Percentiles rank a stretch among this genome's conserved stretches.
Evolutionary conservation across 64 coral and sea anemone genomes (phyloP).

Genomic region (Montipora efflorescens): DNA sequence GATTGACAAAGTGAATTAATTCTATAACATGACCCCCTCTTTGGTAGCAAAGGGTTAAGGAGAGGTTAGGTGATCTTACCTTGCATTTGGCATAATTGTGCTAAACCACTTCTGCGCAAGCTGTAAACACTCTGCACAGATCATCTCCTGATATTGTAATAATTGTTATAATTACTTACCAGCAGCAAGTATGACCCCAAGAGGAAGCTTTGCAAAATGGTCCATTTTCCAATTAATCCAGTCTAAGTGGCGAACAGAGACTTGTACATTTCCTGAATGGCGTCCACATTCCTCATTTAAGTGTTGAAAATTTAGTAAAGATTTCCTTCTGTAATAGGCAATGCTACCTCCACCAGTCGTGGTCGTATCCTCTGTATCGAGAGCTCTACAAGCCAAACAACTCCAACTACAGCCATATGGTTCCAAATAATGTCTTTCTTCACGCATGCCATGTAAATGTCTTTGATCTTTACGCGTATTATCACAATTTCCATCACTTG

Average conservation of each 20-base stretch:
- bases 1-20: too few relatives aligned
- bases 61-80: too few relatives aligned
- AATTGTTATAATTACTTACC: slow-evolving; percentile 1
- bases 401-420: neutral
- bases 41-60: too few relatives aligned
- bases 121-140: too few relatives aligned
- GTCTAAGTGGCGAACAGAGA: slow-evolving; percentile 40
- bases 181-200: slow-evolving; percentile 56
- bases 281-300: slow-evolving; percentile 5
- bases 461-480: neutral
- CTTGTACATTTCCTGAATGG: neutral
- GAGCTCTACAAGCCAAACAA: neutral
- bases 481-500: neutral
- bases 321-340: neutral
- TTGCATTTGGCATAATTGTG: too few relatives aligned
- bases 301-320: neutral
- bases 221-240: slow-evolving; percentile 18
- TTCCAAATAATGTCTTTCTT: neutral
- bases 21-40: too few relatives aligned
- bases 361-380: neutral
- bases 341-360: neutral
- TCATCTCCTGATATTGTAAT: too few relatives aligned
- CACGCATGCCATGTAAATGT: neutral
- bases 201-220: slow-evolving; percentile 12
- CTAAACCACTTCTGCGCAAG: too few relatives aligned